Conservation (phyloP, 1,140 invertebrate species). For the Panonychus citri region DNA sequence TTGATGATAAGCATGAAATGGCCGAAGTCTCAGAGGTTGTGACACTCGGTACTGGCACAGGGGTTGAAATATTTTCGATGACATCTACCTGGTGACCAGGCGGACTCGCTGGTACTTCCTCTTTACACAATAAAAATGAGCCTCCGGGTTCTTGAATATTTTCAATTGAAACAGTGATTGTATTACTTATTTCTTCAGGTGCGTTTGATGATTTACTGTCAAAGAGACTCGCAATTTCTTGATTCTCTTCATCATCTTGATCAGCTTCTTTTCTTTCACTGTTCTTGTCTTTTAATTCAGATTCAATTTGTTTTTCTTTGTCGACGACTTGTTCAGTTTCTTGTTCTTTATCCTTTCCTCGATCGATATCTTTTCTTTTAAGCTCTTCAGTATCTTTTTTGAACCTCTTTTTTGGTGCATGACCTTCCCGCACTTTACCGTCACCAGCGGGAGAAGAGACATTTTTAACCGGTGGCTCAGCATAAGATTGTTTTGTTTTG, state of each 20-base stretch:
- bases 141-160: background rate
- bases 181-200: constrained; percentile 7
- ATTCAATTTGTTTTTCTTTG: background rate
- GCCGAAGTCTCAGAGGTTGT: background rate
- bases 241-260: background rate
- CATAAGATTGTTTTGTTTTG: no score
- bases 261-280: background rate
- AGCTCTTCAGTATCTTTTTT: background rate
- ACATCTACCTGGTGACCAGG: background rate
- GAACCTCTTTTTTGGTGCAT: background rate
- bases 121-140: constrained; percentile 43
- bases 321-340: background rate
- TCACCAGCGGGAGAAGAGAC: background rate
- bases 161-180: constrained; percentile 14
- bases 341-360: background rate
- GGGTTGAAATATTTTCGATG: background rate
- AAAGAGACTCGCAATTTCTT: background rate
- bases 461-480: no score
- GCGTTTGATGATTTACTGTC: background rate
- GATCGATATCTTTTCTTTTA: background rate
- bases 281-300: background rate
- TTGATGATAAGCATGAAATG: background rate
- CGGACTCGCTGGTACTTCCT: constrained; percentile 36
- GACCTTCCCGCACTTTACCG: background rate
- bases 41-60: no score